These are phyloP conservation scores for Polydesmus complanatus DNA, from an alignment of 2,888 invertebrate genomes.

Conservation along the genomic window DNA sequence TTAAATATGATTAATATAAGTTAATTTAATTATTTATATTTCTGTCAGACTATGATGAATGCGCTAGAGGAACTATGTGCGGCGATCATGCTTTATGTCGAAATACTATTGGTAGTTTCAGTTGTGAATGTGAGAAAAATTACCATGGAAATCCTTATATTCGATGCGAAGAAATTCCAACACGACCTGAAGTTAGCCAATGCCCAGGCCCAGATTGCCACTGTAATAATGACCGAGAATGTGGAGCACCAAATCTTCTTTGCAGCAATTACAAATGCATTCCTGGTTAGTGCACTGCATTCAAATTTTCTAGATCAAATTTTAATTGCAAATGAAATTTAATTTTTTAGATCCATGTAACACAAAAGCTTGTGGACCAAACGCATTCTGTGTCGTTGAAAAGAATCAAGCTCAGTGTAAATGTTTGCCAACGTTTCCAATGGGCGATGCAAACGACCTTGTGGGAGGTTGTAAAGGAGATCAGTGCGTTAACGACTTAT, in stretches of 20 bases:
- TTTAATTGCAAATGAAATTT: neutral
- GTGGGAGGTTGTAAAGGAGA: slow-evolving; percentile 37
- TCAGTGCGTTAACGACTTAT: slow-evolving; percentile 64
- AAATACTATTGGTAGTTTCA: slow-evolving; percentile 74
- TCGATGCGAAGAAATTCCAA: slow-evolving; percentile 11
- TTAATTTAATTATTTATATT: slow-evolving; percentile 37
- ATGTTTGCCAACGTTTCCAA: slow-evolving; percentile 49
- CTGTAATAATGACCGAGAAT: slow-evolving; percentile 15
- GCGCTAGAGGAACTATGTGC: slow-evolving; percentile 31
- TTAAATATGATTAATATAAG: slow-evolving; percentile 41
- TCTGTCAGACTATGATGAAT: slow-evolving; percentile 28
- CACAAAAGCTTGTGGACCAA: slow-evolving; percentile 77
- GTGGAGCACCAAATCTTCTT: slow-evolving; percentile 13
- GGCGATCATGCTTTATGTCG: slow-evolving; percentile 65
- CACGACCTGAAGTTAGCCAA: slow-evolving; percentile 2
- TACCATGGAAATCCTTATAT: slow-evolving; percentile 77
- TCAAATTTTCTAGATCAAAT: neutral
- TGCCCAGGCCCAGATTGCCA: slow-evolving; percentile 12
- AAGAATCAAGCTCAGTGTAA: slow-evolving; percentile 58
- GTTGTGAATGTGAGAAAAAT: slow-evolving; percentile 73
- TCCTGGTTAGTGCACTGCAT: neutral
- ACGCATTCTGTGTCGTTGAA: slow-evolving; percentile 64
- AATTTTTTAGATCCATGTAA: slow-evolving; percentile 56
- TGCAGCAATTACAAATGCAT: slow-evolving; percentile 13
- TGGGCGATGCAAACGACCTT: slow-evolving; percentile 23